Conservation (phyloP, 2,888 invertebrate species). For the Eurytoma californica region DNA sequence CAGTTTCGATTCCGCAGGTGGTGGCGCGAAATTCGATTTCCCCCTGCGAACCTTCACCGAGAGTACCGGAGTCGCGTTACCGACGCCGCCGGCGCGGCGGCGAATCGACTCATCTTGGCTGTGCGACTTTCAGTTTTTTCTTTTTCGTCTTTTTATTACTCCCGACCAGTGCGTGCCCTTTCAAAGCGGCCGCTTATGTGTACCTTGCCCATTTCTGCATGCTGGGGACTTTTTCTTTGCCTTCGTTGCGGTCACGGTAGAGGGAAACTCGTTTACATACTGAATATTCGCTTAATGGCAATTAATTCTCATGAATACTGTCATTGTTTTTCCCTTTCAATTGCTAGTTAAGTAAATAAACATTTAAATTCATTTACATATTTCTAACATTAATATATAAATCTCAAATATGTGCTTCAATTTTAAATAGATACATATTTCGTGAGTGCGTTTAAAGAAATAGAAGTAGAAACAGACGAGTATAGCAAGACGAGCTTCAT, state of each 20-base stretch:
- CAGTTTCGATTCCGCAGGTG: background rate
- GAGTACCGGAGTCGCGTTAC: constrained; percentile 50
- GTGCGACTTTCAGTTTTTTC: background rate
- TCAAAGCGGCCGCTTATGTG: constrained; percentile 21
- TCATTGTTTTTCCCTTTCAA: no score
- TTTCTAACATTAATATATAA: no score
- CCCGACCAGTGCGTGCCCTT: background rate
- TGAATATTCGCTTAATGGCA: no score
- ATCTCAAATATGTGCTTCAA: no score
- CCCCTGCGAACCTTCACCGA: background rate
- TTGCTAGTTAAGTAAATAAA: no score
- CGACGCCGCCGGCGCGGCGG: constrained; percentile 15
- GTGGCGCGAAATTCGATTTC: background rate
- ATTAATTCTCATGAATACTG: no score
- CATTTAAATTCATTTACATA: no score
- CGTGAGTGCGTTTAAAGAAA: no score
- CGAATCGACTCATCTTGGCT: constrained; percentile 10
- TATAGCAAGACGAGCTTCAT: no score
- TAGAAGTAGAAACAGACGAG: no score
- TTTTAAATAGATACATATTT: no score
- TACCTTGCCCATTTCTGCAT: constrained; percentile 10
- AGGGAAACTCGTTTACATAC: no score
- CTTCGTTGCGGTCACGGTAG: background rate
- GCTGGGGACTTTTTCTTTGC: constrained; percentile 3
- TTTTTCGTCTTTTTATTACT: background rate